phyloP scores from a whole-genome alignment of 2,888 invertebrate genomes.

The Serrognathus titanus region DNA sequence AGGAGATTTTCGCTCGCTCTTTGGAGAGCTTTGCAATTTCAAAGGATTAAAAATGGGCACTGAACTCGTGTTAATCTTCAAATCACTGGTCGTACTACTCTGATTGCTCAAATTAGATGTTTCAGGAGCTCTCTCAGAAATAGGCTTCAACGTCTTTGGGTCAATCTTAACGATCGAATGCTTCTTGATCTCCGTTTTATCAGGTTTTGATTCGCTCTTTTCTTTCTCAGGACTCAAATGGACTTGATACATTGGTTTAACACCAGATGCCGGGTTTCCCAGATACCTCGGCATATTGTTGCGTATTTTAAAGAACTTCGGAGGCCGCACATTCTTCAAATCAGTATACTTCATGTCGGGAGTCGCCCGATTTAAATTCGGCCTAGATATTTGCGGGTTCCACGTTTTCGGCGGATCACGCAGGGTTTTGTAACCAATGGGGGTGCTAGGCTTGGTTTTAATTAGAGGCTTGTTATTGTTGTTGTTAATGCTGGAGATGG shows the following conservation, averaged over 20 bases:
- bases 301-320: conserved; percentile 58
- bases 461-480: conserved; percentile 26
- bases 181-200: conserved; percentile 44
- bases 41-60: conserved; percentile 49
- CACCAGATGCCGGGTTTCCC: conserved; percentile 59
- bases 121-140: conserved; percentile 46
- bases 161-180: conserved; percentile 54
- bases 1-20: conserved; percentile 40
- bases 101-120: conserved; percentile 38
- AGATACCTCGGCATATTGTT: conserved; percentile 55
- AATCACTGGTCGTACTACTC: conserved; percentile 7
- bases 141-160: conserved; percentile 57
- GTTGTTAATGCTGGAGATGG: conserved; percentile 1
- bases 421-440: conserved; percentile 57
- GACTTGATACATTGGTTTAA: conserved; percentile 58
- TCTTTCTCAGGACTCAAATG: conserved; percentile 43
- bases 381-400: conserved; percentile 58
- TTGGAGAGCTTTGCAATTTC: conserved; percentile 43
- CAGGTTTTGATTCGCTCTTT: conserved; percentile 15
- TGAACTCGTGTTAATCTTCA: conserved; percentile 49
- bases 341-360: conserved; percentile 30
- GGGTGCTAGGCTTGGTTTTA: conserved; percentile 40
- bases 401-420: conserved; percentile 59
- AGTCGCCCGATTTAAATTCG: conserved; percentile 36
- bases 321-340: conserved; percentile 46